These are phyloP conservation scores for Xestia c-nigrum DNA, from an alignment of 2,888 invertebrate species.

Conservation along the genomic window DNA sequence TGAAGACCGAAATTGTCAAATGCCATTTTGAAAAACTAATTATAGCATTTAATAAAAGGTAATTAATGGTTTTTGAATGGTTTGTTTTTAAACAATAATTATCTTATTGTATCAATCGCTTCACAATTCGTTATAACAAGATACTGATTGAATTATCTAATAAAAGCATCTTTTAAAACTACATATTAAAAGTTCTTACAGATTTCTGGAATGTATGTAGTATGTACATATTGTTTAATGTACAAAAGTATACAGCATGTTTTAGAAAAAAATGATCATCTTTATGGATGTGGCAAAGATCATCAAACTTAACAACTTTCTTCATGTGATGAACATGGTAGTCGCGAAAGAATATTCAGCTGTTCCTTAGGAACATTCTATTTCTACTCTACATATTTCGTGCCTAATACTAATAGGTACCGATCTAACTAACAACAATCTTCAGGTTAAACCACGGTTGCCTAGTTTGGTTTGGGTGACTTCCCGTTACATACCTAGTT, in stretches of 20 bases:
- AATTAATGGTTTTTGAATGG: neutral
- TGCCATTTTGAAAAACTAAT: neutral
- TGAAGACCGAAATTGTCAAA: neutral
- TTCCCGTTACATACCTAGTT: too few species aligned
- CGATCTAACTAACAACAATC: too few species aligned
- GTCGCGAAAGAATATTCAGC: too few species aligned
- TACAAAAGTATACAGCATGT: neutral
- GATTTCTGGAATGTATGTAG: neutral
- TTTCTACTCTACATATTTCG: too few species aligned
- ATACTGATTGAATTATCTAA: conserved; percentile 4
- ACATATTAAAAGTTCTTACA: neutral
- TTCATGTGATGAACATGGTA: too few species aligned
- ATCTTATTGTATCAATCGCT: conserved; percentile 2
- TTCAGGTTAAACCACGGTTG: too few species aligned
- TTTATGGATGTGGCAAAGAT: too few species aligned
- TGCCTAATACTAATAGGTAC: too few species aligned
- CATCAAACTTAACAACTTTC: too few species aligned
- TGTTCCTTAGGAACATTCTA: too few species aligned
- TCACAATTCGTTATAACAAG: neutral
- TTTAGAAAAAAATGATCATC: neutral
- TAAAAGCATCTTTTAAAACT: neutral
- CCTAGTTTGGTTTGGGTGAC: too few species aligned
- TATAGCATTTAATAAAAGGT: neutral
- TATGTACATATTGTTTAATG: too few species aligned
- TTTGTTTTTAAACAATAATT: conserved; percentile 1